phyloP scores from a whole-genome alignment of 2,888 invertebrate species.

The Heliothis peltigera region DNA sequence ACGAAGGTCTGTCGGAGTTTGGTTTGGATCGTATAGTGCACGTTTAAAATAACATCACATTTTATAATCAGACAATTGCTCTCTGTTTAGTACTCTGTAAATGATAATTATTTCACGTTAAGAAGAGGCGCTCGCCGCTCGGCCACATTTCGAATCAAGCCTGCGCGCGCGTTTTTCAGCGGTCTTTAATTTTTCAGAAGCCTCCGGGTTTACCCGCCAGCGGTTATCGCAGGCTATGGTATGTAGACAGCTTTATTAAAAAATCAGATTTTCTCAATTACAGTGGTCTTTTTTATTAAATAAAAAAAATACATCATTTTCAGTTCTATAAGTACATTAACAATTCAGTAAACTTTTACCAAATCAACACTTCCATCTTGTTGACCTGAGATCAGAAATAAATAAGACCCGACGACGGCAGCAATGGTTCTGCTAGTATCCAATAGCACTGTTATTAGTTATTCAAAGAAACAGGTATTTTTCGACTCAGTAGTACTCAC shows the following conservation, averaged over 20 bases:
- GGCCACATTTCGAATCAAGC: too few relatives aligned
- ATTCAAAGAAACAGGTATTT: constrained; percentile 60
- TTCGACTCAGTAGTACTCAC: constrained; percentile 70
- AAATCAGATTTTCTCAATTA: constrained; percentile 66
- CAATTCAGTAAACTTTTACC: constrained; percentile 88
- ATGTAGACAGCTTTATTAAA: neutral
- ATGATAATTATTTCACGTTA: too few relatives aligned
- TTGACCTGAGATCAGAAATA: constrained; percentile 87
- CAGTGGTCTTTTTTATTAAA: constrained; percentile 87
- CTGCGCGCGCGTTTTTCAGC: too few relatives aligned
- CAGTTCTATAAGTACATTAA: constrained; percentile 89
- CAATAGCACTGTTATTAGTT: constrained; percentile 52
- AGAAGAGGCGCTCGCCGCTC: too few relatives aligned
- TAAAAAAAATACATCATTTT: constrained; percentile 88
- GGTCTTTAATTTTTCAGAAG: too few relatives aligned
- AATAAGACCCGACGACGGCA: constrained; percentile 73
- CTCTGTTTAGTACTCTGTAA: too few relatives aligned
- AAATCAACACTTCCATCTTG: constrained; percentile 84
- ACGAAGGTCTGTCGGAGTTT: too few relatives aligned
- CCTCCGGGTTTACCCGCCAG: too few relatives aligned
- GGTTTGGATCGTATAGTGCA: too few relatives aligned
- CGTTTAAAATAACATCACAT: too few relatives aligned
- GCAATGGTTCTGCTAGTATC: constrained; percentile 55
- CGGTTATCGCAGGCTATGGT: too few relatives aligned
- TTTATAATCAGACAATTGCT: too few relatives aligned